Percentiles rank a stretch among this genome's conserved stretches.
Conservation (phyloP, 37 sponge, comb jelly and placozoan species). For the Halisarca cf. caerulea region DNA sequence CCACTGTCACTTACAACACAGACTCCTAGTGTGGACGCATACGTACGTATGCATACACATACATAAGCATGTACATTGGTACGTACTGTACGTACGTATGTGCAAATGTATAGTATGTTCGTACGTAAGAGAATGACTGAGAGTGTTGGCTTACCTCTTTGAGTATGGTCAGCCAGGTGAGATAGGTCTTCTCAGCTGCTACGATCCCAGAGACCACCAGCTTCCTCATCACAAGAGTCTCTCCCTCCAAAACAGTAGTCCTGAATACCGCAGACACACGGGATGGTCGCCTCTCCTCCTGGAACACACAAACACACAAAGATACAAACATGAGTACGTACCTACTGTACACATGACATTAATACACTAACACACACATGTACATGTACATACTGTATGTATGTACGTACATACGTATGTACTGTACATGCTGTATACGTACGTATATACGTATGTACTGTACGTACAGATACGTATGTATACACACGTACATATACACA, state of each 20-base stretch:
- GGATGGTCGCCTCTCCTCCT: constrained; percentile 32
- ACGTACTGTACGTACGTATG: not conserved
- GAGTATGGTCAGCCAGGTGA: constrained; percentile 63
- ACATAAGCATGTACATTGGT: not conserved
- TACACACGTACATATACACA: no score
- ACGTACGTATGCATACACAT: not conserved
- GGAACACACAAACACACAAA: not conserved
- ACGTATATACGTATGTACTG: no score
- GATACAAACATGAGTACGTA: not conserved
- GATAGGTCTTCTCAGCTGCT: constrained; percentile 76
- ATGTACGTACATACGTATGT: not conserved
- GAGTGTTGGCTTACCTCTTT: constrained; percentile 56
- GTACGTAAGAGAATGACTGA: no score
- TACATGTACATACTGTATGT: not conserved
- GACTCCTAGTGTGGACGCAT: not conserved
- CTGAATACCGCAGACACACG: constrained; percentile 59
- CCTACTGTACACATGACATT: not conserved
- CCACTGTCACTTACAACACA: no score
- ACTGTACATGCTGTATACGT: not conserved
- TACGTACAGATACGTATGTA: no score
- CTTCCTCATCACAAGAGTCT: constrained; percentile 79
- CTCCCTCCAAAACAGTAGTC: constrained; percentile 73
- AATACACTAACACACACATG: not conserved
- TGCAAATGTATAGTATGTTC: no score
- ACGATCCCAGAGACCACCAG: constrained; percentile 85